Base-by-base conservation (phyloP, 2,113 vertebrate genomes). In the Platysternon megacephalum region DNA sequence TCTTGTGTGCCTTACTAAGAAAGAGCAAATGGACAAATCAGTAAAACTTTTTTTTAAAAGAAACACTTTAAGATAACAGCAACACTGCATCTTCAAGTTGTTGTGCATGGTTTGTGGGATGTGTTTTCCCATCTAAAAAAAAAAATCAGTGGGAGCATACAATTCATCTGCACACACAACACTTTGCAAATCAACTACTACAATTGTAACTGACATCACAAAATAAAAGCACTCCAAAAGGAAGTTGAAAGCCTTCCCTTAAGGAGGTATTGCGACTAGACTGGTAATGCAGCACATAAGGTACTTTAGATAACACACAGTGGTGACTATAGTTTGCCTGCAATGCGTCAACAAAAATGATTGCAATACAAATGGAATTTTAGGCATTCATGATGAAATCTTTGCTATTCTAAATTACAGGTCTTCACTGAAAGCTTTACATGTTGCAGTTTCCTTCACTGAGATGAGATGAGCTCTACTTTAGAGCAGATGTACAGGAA, bases 401-500 rank as follows among this genome's bases (percentile, higher is more conserved):
- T 86, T 93, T 93, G 87, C 84, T 95, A 17, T 44, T 85, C 26
- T 2, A 3, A 32, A 80, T 68, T 84, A 74, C 76, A 84, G 82
- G 44, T 68, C 53, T 0, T 84, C 14, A 81, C 35, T 46, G 83
- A 93, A 1, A 94, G 80, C 65, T 94, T 94, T 48, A 22, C 80
- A 24, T 46, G 3, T 81, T 89, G 84, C 78, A 76, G 11, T 92
- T 94, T 83, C 39, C 79, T 91, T 79, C n/a, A 7, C 79, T 87
- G 53, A 85, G 61, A 93, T 94, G 86, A 93, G 52, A 89, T 44
- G 22, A 44, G 21, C 82, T 87, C 79, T 92, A 87, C 65, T 97
- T 89, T 56, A 90, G 79, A 32, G 78, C 89, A 97, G 94, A 96
- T 87, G 88, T 86, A 85, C 93, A 97, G 97, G 96, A 97, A 97